Evolutionary conservation across 2,888 invertebrate genomes (phyloP).

Genomic region (Platycnemis pennipes): DNA sequence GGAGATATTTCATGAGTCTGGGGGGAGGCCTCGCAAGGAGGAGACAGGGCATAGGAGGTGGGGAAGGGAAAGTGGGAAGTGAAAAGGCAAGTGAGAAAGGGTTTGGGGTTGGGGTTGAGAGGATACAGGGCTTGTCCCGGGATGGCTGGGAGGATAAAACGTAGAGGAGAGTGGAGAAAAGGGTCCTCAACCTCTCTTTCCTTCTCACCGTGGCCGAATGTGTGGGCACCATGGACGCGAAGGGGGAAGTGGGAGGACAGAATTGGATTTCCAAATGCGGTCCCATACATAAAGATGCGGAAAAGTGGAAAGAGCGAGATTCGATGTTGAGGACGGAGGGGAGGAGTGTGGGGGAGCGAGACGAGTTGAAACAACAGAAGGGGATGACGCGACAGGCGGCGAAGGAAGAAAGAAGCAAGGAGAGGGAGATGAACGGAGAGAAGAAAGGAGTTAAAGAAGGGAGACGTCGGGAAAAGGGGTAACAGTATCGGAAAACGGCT

Average conservation of each 20-base stretch:
- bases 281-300: conserved; percentile 55
- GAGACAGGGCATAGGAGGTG: too few relatives aligned
- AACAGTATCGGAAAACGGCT: neutral
- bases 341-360: neutral
- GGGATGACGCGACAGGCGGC: neutral
- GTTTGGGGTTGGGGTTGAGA: too few relatives aligned
- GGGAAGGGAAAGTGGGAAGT: neutral
- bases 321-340: neutral
- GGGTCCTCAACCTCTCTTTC: too few relatives aligned
- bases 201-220: neutral
- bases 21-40: too few relatives aligned
- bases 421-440: neutral
- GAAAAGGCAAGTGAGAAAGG: neutral
- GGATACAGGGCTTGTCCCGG: neutral
- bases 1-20: too few relatives aligned
- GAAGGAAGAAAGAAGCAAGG: neutral
- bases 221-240: neutral
- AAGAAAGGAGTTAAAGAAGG: neutral
- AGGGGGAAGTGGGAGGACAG: neutral
- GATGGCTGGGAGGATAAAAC: neutral
- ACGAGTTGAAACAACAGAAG: neutral
- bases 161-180: neutral
- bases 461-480: conserved; percentile 13
- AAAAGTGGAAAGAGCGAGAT: conserved; percentile 21
- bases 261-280: conserved; percentile 45